Conservation (phyloP, 1,140 invertebrate genomes). For the Lerema accius region DNA sequence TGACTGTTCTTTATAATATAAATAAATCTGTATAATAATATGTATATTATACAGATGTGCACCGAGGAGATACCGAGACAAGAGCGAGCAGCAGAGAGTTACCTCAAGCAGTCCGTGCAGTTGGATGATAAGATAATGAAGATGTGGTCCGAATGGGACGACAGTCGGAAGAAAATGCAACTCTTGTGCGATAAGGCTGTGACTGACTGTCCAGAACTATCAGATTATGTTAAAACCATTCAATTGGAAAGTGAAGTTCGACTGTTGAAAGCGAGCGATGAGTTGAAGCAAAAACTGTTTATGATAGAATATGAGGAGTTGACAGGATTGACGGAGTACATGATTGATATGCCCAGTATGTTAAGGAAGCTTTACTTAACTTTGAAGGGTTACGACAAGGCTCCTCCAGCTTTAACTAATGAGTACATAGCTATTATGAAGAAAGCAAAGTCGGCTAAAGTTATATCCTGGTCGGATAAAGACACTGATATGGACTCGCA, state of each 20-base stretch:
- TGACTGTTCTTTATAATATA: too few relatives aligned
- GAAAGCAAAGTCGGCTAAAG: constrained; percentile 70
- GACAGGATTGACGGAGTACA: constrained; percentile 62
- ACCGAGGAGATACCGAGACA: constrained; percentile 72
- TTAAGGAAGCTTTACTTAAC: constrained; percentile 74
- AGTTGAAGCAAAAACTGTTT: constrained; percentile 57
- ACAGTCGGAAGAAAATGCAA: constrained; percentile 50
- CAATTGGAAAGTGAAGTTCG: constrained; percentile 53
- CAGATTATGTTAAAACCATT: constrained; percentile 58
- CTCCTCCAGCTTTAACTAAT: constrained; percentile 61
- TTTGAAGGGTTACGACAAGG: constrained; percentile 73
- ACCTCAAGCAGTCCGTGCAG: constrained; percentile 56
- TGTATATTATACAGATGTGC: constrained; percentile 60
- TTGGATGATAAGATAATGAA: too few relatives aligned
- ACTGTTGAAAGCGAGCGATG: constrained; percentile 48
- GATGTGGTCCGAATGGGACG: constrained; percentile 58
- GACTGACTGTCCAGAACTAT: constrained; percentile 51
- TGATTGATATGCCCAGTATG: constrained; percentile 71
- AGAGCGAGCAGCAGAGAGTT: constrained; percentile 63
- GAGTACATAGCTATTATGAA: constrained; percentile 77
- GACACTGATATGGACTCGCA: constrained; percentile 54
- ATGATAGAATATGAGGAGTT: constrained; percentile 67
- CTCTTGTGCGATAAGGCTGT: constrained; percentile 50
- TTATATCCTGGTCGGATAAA: constrained; percentile 71
- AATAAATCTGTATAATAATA: too few relatives aligned